Evolutionary conservation across 2,888 invertebrate species (phyloP), one percentile per base, ranked within the genome.

Genomic region (Drosophila birchii): DNA sequence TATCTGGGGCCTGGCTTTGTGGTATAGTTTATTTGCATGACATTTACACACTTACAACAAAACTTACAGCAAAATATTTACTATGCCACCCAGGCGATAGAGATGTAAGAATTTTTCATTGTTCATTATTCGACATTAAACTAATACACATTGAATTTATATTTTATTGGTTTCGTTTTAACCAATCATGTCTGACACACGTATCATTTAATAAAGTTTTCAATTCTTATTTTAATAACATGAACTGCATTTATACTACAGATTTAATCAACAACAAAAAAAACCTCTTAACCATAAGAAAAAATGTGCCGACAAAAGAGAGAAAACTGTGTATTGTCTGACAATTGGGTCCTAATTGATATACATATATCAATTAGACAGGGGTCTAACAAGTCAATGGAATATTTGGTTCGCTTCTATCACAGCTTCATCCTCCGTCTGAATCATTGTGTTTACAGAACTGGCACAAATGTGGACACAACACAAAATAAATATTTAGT

Each of bases 1-100:
- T 94, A 96, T 80, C 86, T 95, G 45, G 94, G 96, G 92, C 96
- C 97, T 0, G n/a, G 5, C 8, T 14, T 68, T 6, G 70, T 47
- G 20, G 29, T 55, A 2, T 67, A 67, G 54, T 23, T 6, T 7
- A 29, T 16, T 18, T 18, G 38, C 47, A 41, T 47, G 32, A 43
- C 56, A 29, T 18, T 26, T 45, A 43, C 63, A n/a, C n/a, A n/a
- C n/a, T n/a, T n/a, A n/a, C n/a, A n/a, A n/a, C n/a, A n/a, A n/a
- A n/a, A 23, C 44, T 44, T 20, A 14, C 12, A 43, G 20, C 18
- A 18, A 11, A 41, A 11, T 9, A n/a, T 39, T 39, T 39, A 39
- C 8, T 39, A n/a, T 18, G n/a, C 11, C 18, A 11, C 18, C 18
- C 18, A 41, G 18, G 4, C 9, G 34, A 5, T 34, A 14, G 20